Evolutionary conservation across 2,797 vertebrate species (phyloP).

Genomic region (Diceros bicornis): DNA sequence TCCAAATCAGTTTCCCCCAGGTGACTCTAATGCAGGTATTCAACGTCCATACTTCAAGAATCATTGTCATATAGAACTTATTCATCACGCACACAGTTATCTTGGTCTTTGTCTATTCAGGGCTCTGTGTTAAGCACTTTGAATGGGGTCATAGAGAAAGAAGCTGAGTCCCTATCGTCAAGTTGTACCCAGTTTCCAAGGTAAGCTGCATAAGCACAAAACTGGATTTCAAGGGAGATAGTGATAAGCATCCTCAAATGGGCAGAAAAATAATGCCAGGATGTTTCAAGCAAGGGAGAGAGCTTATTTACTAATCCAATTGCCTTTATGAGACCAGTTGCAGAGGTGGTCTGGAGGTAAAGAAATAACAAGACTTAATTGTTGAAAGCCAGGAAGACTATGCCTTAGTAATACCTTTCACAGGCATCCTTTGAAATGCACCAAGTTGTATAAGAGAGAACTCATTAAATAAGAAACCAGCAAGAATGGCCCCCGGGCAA

Average conservation of each 20-base stretch:
- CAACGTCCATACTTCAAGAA: background rate
- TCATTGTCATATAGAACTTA: background rate
- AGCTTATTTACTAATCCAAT: background rate
- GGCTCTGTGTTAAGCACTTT: background rate
- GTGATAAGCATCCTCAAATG: background rate
- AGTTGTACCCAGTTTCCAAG: background rate
- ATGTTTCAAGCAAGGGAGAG: background rate
- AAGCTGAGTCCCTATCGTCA: background rate
- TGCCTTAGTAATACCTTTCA: background rate
- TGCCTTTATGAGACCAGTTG: background rate
- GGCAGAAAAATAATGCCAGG: background rate
- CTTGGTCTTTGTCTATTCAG: conserved; percentile 26
- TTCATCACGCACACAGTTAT: background rate
- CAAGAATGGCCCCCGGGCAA: background rate
- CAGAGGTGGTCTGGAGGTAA: background rate
- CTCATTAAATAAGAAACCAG: conserved; percentile 48
- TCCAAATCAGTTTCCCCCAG: background rate
- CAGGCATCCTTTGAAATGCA: conserved; percentile 50
- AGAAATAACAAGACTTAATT: background rate
- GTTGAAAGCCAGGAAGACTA: conserved; percentile 29
- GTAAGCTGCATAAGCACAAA: background rate
- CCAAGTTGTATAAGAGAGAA: background rate
- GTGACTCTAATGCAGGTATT: background rate
- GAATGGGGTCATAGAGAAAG: background rate
- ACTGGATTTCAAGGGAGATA: background rate